A percentile compares a stretch with the other conserved stretches of the same genome.
phyloP scores from a whole-genome alignment of 30 jellyfish, hydroid and myxozoan species.

The Phacellophora camtschatica region DNA sequence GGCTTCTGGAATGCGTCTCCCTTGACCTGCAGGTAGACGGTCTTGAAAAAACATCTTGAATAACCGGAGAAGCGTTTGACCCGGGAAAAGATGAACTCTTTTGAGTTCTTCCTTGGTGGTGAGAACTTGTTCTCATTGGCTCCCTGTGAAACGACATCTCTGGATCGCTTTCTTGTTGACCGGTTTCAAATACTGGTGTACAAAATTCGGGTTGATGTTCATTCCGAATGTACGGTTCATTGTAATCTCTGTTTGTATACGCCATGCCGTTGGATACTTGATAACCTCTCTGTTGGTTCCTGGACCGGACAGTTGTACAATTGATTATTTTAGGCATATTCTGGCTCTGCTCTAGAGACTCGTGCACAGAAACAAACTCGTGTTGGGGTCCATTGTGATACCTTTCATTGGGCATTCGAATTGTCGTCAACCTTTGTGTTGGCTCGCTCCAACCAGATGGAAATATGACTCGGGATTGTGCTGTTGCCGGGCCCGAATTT shows the following conservation, averaged over 20 bases:
- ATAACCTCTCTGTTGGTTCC: conserved; percentile 42
- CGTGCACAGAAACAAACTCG: background rate
- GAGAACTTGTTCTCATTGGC: background rate
- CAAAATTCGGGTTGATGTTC: conserved; percentile 10
- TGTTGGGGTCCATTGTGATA: conserved; percentile 27
- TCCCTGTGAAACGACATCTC: conserved; percentile 5
- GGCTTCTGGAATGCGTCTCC: conserved; percentile 4
- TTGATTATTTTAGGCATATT: conserved; percentile 40
- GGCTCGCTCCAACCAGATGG: conserved; percentile 74
- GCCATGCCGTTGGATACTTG: conserved; percentile 4
- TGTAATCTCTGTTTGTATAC: background rate
- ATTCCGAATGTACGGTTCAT: background rate
- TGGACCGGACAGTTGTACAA: conserved; percentile 37
- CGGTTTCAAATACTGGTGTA: conserved; percentile 7
- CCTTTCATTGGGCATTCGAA: conserved; percentile 30
- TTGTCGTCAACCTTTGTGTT: background rate
- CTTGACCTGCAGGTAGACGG: conserved; percentile 26
- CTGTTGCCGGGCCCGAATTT: conserved; percentile 42
- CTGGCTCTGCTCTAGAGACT: background rate
- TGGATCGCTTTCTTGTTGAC: background rate
- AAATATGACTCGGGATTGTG: conserved; percentile 64
- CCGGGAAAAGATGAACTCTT: background rate
- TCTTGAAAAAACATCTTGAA: conserved; percentile 33
- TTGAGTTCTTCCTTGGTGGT: background rate
- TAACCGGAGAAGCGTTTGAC: conserved; percentile 39